Evolutionary conservation across 2,113 vertebrate genomes (phyloP).

Genomic region (Galeopterus variegatus): DNA sequence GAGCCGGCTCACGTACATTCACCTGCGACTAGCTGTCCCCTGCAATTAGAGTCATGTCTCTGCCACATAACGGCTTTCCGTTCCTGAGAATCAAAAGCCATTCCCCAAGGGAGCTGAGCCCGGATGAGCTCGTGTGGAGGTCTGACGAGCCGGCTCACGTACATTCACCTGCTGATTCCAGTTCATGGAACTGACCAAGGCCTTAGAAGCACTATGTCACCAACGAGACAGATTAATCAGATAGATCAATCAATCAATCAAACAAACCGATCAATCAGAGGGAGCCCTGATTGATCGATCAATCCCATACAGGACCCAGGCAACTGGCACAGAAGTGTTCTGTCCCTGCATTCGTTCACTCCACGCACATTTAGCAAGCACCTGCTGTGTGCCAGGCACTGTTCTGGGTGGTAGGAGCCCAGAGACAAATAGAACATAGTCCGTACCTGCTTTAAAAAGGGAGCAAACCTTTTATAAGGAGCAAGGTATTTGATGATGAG

Average conservation of each 20-base stretch:
- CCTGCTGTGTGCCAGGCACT: background rate
- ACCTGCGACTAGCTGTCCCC: no score
- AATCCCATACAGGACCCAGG: background rate
- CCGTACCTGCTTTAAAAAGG: background rate
- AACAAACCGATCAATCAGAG: background rate
- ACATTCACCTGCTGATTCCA: background rate
- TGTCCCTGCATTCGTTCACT: background rate
- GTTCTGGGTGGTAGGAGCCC: background rate
- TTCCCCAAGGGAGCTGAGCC: no score
- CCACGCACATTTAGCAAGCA: background rate
- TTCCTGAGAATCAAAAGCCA: no score
- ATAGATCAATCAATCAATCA: no score
- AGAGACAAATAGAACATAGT: background rate
- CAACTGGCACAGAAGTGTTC: background rate
- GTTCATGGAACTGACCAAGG: background rate
- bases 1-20: background rate
- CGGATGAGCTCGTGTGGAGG: fast-evolving
- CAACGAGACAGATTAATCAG: background rate
- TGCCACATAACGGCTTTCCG: no score
- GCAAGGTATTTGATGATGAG: background rate
- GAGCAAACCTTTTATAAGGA: background rate
- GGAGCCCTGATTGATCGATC: no score
- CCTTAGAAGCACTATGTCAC: background rate
- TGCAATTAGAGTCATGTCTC: no score
- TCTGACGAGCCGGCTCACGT: background rate